phyloP scores from a whole-genome alignment of 2,888 invertebrate genomes.

The Bombylius discolor region DNA sequence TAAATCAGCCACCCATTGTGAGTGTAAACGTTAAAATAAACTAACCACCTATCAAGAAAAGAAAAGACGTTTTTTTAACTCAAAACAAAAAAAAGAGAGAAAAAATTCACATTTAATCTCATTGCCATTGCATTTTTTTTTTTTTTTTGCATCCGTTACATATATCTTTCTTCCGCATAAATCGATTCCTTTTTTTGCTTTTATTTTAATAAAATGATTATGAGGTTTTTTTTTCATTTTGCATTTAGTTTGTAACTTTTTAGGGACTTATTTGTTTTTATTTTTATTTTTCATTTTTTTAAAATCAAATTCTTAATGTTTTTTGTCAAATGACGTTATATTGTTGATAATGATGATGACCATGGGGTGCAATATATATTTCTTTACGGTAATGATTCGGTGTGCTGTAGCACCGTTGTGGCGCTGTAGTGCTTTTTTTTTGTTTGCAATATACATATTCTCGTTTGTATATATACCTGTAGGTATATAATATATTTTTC shows the following conservation, averaged over 20 bases:
- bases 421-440: background rate
- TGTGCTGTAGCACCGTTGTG: no score
- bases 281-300: background rate
- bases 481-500: background rate
- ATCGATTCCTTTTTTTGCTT: background rate
- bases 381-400: background rate
- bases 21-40: no score
- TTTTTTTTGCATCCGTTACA: no score
- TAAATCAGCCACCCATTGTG: background rate
- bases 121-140: no score
- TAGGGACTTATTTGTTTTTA: background rate
- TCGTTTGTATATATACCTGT: background rate
- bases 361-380: background rate
- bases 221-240: background rate
- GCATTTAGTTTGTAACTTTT: background rate
- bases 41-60: background rate
- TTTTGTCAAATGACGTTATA: no score
- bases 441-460: background rate
- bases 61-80: background rate
- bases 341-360: background rate
- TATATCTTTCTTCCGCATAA: background rate
- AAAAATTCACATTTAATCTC: no score
- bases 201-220: background rate
- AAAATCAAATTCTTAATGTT: background rate
- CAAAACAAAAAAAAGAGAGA: no score